These are phyloP conservation scores for Otus sunia DNA, from an alignment of 2,113 vertebrate genomes.

Conservation along the genomic window DNA sequence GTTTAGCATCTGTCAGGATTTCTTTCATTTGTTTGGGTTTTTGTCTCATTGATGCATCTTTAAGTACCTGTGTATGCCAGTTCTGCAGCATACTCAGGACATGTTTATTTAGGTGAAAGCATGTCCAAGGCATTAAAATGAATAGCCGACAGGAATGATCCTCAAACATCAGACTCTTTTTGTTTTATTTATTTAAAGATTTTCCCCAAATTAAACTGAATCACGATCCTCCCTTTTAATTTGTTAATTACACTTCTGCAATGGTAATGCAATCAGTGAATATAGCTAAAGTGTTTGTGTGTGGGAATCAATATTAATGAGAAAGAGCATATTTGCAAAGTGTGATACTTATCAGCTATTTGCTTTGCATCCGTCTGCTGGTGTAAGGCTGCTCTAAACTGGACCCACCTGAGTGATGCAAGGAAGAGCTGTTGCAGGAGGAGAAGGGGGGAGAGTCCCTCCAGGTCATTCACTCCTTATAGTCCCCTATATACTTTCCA, in stretches of 20 bases:
- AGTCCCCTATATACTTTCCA: background rate
- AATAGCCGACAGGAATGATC: background rate
- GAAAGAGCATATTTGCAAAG: constrained; percentile 30
- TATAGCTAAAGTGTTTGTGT: constrained; percentile 57
- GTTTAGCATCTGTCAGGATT: constrained; percentile 8
- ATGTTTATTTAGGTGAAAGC: background rate
- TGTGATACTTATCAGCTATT: background rate
- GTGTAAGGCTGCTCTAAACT: background rate
- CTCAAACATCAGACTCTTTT: background rate
- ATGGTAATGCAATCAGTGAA: constrained; percentile 69
- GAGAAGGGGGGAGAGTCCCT: background rate
- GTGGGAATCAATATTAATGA: constrained; percentile 62
- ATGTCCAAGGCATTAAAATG: background rate
- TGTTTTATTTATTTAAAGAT: constrained; percentile 42
- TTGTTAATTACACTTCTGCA: constrained; percentile 69
- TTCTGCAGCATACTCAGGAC: background rate
- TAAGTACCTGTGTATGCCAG: background rate
- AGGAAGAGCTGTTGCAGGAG: background rate
- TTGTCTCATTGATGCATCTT: background rate
- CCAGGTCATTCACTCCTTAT: rapidly evolving
- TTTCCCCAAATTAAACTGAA: constrained; percentile 46
- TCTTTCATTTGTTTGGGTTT: background rate
- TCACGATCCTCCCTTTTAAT: constrained; percentile 63
- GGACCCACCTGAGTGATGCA: background rate
- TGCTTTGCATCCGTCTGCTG: background rate